Conservation (phyloP, 2,797 vertebrate species). For the Ctenochaetus hawaiiensis region DNA sequence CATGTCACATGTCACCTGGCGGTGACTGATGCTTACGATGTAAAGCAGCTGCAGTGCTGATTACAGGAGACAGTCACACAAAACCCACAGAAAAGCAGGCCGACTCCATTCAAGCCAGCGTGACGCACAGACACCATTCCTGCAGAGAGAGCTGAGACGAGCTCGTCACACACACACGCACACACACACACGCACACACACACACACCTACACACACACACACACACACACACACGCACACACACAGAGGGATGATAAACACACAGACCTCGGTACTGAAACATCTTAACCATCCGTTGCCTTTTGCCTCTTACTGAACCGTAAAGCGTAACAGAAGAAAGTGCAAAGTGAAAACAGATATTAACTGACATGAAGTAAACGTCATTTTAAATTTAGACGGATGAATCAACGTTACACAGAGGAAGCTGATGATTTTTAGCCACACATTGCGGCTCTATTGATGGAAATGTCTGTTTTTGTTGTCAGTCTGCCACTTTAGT, state of each 20-base stretch:
- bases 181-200: not conserved
- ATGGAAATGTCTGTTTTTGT: too few relatives aligned
- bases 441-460: too few relatives aligned
- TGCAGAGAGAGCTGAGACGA: not conserved
- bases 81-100: not conserved
- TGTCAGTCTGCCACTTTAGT: too few relatives aligned
- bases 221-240: not conserved
- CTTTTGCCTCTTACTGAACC: not conserved
- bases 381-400: not conserved
- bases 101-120: not conserved
- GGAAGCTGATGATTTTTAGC: too few relatives aligned
- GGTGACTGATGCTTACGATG: not conserved
- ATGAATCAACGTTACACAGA: not conserved
- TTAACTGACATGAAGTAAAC: too few relatives aligned
- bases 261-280: not conserved
- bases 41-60: not conserved
- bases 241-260: not conserved
- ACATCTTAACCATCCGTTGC: not conserved
- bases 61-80: not conserved
- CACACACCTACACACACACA: not conserved
- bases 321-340: too few relatives aligned
- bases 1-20: not conserved
- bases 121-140: slow-evolving; percentile 28
- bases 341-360: not conserved
- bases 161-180: not conserved